These are phyloP conservation scores for Vidua chalybeata DNA, from an alignment of 2,113 vertebrate species.

Conservation along the genomic window DNA sequence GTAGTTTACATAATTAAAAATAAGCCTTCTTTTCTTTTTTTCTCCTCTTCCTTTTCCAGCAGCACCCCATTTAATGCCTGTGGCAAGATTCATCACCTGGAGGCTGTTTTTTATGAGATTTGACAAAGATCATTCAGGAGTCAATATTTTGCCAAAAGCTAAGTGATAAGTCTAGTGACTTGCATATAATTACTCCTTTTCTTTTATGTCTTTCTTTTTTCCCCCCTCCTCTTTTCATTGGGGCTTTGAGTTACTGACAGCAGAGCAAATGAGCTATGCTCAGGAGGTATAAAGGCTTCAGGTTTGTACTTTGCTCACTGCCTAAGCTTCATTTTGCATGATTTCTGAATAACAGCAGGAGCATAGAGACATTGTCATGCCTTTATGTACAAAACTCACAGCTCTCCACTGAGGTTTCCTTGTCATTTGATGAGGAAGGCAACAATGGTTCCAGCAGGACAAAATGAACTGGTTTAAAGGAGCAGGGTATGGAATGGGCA, in stretches of 20 bases:
- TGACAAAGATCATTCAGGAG: conserved; percentile 66
- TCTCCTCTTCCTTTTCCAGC: background rate
- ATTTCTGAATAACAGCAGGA: conserved; percentile 56
- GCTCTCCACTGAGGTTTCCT: background rate
- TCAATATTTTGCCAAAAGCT: conserved; percentile 65
- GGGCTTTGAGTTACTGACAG: conserved; percentile 58
- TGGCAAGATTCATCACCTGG: conserved; percentile 39
- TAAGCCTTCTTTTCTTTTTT: background rate
- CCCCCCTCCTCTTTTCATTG: background rate
- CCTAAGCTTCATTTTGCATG: conserved; percentile 35
- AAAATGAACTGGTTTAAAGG: background rate
- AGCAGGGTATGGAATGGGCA: background rate
- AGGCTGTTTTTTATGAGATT: conserved; percentile 38
- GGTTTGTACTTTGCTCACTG: conserved; percentile 22
- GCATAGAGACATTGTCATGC: background rate
- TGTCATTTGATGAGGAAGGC: background rate
- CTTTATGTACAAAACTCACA: background rate
- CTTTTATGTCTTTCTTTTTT: background rate
- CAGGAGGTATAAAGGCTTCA: conserved; percentile 28
- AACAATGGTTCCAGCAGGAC: background rate
- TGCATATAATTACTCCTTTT: conserved; percentile 43
- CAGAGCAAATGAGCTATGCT: conserved; percentile 62
- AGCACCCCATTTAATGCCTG: conserved; percentile 33
- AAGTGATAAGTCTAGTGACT: conserved; percentile 51
- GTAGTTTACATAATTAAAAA: conserved; percentile 41